Evolutionary conservation across 2,797 vertebrate genomes (phyloP).

Genomic region (Hoplostethus atlanticus): DNA sequence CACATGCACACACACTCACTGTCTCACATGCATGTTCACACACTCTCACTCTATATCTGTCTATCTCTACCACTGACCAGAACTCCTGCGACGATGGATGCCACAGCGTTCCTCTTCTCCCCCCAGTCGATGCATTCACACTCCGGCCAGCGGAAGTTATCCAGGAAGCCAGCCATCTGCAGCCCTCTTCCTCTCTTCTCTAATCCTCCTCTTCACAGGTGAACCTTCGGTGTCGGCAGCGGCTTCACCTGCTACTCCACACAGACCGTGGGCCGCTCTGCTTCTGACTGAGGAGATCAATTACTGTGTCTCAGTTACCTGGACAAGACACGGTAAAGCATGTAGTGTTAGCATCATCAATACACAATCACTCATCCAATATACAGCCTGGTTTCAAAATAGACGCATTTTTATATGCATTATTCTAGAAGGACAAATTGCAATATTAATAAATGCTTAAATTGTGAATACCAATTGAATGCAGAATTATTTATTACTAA

Average conservation of each 20-base stretch:
- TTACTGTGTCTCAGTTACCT: background rate
- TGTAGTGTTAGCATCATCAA: background rate
- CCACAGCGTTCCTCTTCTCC: constrained; percentile 89
- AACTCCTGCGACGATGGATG: constrained; percentile 89
- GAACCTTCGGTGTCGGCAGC: background rate
- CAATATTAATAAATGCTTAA: no score
- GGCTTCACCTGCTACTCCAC: constrained; percentile 6
- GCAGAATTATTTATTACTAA: no score
- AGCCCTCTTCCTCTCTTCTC: background rate
- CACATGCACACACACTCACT: no score
- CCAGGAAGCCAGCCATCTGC: constrained; percentile 92
- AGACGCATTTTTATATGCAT: no score
- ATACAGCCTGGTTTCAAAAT: background rate
- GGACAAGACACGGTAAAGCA: background rate
- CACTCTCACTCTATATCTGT: background rate
- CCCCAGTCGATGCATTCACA: constrained; percentile 94
- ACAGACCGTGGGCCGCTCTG: constrained; percentile 5
- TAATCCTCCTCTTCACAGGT: constrained; percentile 2
- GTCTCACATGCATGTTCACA: background rate
- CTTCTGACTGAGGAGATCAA: constrained; percentile 2
- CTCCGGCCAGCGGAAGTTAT: constrained; percentile 93
- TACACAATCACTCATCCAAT: background rate
- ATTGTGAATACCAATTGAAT: no score
- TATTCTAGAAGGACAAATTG: no score
- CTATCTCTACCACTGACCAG: constrained; percentile 81